Conservation (phyloP, 2,113 vertebrate species). For the Petrocephalus microphthalmus region DNA sequence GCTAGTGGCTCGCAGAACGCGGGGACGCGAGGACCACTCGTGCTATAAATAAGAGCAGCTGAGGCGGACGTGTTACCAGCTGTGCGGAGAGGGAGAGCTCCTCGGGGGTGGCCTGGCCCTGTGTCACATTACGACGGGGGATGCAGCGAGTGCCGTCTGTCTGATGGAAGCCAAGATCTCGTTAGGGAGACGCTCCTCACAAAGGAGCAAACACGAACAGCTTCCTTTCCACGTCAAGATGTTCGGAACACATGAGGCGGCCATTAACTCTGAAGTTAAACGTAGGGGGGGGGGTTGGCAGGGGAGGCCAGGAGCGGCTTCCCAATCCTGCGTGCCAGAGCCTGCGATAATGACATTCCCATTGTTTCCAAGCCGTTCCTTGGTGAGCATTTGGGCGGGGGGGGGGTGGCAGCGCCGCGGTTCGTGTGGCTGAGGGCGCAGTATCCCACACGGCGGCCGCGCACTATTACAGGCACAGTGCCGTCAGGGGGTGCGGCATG, state of each 20-base stretch:
- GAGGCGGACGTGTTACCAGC: constrained; percentile 49
- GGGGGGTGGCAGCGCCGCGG: too few relatives aligned
- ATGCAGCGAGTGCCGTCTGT: constrained; percentile 39
- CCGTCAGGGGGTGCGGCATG: too few relatives aligned
- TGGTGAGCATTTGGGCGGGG: neutral
- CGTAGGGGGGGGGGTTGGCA: neutral
- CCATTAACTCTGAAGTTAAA: neutral
- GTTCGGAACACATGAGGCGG: neutral
- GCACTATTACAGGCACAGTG: neutral
- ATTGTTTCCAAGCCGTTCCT: neutral
- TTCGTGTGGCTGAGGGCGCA: neutral
- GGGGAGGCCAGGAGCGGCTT: neutral
- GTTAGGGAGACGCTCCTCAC: constrained; percentile 8
- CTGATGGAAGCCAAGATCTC: constrained; percentile 28
- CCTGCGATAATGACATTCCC: neutral
- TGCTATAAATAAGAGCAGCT: neutral
- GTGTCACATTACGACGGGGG: constrained; percentile 32
- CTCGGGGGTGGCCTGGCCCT: constrained; percentile 47
- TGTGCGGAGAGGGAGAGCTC: constrained; percentile 57
- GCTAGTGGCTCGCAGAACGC: neutral
- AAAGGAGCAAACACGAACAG: neutral
- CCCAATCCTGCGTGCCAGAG: neutral
- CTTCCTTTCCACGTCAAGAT: neutral
- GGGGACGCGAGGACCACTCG: neutral
- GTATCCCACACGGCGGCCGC: neutral